These are phyloP conservation scores for Diorhabda sublineata DNA, from an alignment of 1,140 invertebrate genomes.

Conservation along the genomic window DNA sequence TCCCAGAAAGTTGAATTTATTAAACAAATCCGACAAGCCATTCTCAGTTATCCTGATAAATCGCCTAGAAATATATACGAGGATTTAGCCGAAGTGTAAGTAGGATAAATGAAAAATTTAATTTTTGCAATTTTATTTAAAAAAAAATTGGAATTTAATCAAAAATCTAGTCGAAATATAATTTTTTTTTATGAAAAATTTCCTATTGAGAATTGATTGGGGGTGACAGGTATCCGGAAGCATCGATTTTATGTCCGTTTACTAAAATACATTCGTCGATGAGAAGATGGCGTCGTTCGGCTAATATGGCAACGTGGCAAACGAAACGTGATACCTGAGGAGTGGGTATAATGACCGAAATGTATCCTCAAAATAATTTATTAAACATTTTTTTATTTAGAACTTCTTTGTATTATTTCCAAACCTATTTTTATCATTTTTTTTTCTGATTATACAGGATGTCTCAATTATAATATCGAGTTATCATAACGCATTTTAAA, in stretches of 20 bases:
- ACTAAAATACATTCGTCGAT: conserved; percentile 22
- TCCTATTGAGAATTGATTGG: background rate
- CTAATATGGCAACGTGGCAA: background rate
- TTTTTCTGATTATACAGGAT: too few species aligned
- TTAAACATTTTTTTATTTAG: too few species aligned
- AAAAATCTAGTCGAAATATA: too few species aligned
- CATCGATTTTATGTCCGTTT: conserved; percentile 20
- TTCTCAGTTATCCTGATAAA: conserved; percentile 6
- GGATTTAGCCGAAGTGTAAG: conserved; percentile 22
- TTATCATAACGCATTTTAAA: too few species aligned
- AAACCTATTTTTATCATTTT: too few species aligned
- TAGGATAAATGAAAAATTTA: background rate
- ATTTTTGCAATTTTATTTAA: too few species aligned
- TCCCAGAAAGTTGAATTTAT: conserved; percentile 19
- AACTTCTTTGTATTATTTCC: too few species aligned
- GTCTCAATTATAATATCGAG: too few species aligned
- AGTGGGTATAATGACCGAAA: too few species aligned
- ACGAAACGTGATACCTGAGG: too few species aligned
- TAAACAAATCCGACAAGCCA: conserved; percentile 16
- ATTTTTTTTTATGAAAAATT: background rate
- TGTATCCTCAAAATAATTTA: too few species aligned
- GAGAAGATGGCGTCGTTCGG: conserved; percentile 24
- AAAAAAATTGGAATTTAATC: too few species aligned
- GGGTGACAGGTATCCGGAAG: conserved; percentile 25
- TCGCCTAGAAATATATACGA: conserved; percentile 23